A percentile compares a stretch with the other conserved stretches of the same genome.
Conservation (phyloP, 2,797 vertebrate genomes). For the Podarcis siculus region DNA sequence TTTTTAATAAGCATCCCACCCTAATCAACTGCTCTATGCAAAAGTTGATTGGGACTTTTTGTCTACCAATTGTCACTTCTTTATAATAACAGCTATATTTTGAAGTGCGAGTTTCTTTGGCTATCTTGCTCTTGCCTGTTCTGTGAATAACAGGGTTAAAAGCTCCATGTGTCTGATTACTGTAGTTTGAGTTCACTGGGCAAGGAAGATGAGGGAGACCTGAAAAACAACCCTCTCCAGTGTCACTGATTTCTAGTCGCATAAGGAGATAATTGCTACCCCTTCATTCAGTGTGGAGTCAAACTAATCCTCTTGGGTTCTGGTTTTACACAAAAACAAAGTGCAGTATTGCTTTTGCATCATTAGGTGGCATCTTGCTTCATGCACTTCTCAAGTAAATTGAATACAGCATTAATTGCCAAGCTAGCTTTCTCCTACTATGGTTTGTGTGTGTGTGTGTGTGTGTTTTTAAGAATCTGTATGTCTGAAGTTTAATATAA, state of each 20-base stretch:
- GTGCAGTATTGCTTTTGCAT: constrained; percentile 71
- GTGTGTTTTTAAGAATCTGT: constrained; percentile 58
- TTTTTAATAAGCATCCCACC: no score
- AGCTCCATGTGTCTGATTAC: constrained; percentile 15
- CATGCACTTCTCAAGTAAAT: constrained; percentile 47
- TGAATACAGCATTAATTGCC: constrained; percentile 70
- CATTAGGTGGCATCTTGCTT: constrained; percentile 79
- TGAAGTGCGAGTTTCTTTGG: constrained; percentile 5
- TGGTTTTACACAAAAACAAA: constrained; percentile 80
- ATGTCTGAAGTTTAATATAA: constrained; percentile 64
- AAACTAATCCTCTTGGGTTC: constrained; percentile 77
- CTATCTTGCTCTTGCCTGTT: neutral
- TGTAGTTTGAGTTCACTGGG: constrained; percentile 38
- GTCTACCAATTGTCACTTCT: neutral
- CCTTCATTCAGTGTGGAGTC: constrained; percentile 71
- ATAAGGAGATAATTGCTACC: constrained; percentile 68
- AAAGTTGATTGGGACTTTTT: neutral
- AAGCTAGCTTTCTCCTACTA: constrained; percentile 65
- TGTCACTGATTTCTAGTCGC: constrained; percentile 63
- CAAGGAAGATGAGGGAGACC: constrained; percentile 18
- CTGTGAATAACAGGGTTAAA: constrained; percentile 35
- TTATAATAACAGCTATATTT: neutral
- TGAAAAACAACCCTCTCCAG: constrained; percentile 60
- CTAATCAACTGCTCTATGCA: neutral
- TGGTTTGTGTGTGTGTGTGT: no score